Evolutionary conservation across 2,888 invertebrate species (phyloP).

Genomic region (Apoderus coryli): DNA sequence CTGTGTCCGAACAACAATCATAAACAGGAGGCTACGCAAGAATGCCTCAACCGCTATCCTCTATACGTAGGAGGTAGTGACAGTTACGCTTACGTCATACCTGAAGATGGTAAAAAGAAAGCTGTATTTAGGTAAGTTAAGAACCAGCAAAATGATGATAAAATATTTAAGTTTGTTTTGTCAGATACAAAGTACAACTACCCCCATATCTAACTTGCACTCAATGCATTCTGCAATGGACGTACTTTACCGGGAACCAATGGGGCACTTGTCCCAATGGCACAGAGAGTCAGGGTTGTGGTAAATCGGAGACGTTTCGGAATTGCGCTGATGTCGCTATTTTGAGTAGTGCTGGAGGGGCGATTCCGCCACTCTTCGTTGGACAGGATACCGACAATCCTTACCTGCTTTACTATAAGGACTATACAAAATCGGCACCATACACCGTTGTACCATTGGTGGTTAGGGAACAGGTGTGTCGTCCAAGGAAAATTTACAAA

Average conservation of each 20-base stretch:
- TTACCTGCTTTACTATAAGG: constrained; percentile 62
- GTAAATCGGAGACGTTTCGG: constrained; percentile 79
- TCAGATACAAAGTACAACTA: constrained; percentile 56
- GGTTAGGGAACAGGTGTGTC: constrained; percentile 69
- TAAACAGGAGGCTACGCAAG: constrained; percentile 59
- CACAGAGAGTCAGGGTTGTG: constrained; percentile 77
- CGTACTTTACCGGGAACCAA: constrained; percentile 83
- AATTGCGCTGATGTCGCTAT: constrained; percentile 84
- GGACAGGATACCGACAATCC: constrained; percentile 56
- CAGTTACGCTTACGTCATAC: constrained; percentile 36
- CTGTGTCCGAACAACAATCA: constrained; percentile 79
- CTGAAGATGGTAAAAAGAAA: constrained; percentile 30
- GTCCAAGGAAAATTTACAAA: constrained; percentile 48
- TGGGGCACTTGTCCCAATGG: constrained; percentile 82
- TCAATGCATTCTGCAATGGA: constrained; percentile 89
- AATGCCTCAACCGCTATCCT: constrained; percentile 71
- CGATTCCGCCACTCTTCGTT: constrained; percentile 56
- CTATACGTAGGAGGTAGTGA: constrained; percentile 58
- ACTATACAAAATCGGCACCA: constrained; percentile 43
- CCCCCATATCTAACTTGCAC: constrained; percentile 75
- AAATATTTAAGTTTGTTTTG: constrained; percentile 3
- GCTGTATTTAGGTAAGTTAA: constrained; percentile 37
- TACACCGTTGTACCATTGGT: constrained; percentile 58
- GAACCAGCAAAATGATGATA: too few species aligned
- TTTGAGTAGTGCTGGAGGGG: constrained; percentile 59